Base-by-base conservation (phyloP, 2,888 invertebrate species). In the Drosophila lutescens region DNA sequence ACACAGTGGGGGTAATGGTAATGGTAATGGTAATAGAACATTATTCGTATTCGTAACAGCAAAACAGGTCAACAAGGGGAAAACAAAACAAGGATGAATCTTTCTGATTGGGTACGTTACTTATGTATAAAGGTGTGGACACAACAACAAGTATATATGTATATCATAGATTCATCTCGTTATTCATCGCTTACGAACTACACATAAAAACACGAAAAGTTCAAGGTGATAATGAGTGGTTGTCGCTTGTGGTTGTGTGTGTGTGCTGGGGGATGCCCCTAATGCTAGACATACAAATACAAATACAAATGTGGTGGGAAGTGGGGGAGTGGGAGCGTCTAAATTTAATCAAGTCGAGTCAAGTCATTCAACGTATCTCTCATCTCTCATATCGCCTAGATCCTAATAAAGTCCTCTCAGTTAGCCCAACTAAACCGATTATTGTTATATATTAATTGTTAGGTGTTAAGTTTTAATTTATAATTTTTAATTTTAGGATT, bases 141-240 rank as follows among this genome's bases (percentile, higher is more conserved):
- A 84, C 89, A 84, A 84, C 83, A 84, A 88, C 88, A 75, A 84
- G 76, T 75, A 85, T 79, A 53, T 69, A 60, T 61, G 12, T 46
- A 46, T 66, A 66, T 65, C 40, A 49, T 30, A 30, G 43, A 46
- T 32, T 36, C 20, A 17, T 58, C 23, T 54, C 41, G 61, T 53
- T 58, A 60, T 66, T 62, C 49, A 47, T 62, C 50, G 63, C 70
- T 75, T 72, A 74, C 68, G 34, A 50, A 46, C 75, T 75, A 67
- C 47, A 62, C 55, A 73, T 62, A 68, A 62, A 68, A 73, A 61
- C 71, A 70, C 74, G 62, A 40, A 58, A 49, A 72, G 55, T 50
- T 78, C 23, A 54, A 44, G 57, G 34, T 59, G 57, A 60, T 47
- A 32, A 69, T 68, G 53, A 54, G 9, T 59, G 66, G 38, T 6